Evolutionary conservation across 2,113 vertebrate genomes (phyloP), one percentile per base, ranked within the genome.

Genomic region (Platycercus adscitus): DNA sequence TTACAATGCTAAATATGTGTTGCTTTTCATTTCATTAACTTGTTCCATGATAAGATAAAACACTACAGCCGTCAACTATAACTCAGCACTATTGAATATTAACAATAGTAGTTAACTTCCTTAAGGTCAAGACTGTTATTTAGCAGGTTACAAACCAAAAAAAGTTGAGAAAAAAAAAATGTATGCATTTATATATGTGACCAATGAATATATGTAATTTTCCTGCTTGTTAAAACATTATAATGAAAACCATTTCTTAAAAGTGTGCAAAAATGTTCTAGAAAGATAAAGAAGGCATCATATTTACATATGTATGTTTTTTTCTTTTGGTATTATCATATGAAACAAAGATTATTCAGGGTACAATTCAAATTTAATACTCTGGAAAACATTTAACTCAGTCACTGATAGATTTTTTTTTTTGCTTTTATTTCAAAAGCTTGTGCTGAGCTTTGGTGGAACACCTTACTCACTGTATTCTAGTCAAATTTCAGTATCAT

Each of bases 371-470:
- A 72, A 89, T 92, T 89, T 89, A 93, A 86, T 78, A 80, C n/a
- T 96, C 52, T 95, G 29, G 41, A 78, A 93, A 93, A 86, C 35
- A n/a, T 76, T 96, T 91, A 93, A 85, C 39, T 91, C 86, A 61
- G 85, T 91, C 61, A 89, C 43, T 0, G 5, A 11, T 89, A 72
- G 44, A 10, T 88, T 43, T 71, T 25, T 63, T 16, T 43, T 85
- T 72, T 60, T 73, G n/a, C 7, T 0, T 78, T 96, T 88, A 79
- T 95, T 83, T 85, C 64, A 23, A 88, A 97, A 86, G 71, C 63
- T 78, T 96, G 63, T 94, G 93, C 93, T 97, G 93, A 96, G 84
- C 93, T 97, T 97, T 97, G 89, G 93, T 97, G 96, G 96, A 97
- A 98, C 94, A 98, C 96, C 94, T 97, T 95, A 87, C 53, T 95